phyloP scores from a whole-genome alignment of 1,140 invertebrate species.

The Bombus polaris region DNA sequence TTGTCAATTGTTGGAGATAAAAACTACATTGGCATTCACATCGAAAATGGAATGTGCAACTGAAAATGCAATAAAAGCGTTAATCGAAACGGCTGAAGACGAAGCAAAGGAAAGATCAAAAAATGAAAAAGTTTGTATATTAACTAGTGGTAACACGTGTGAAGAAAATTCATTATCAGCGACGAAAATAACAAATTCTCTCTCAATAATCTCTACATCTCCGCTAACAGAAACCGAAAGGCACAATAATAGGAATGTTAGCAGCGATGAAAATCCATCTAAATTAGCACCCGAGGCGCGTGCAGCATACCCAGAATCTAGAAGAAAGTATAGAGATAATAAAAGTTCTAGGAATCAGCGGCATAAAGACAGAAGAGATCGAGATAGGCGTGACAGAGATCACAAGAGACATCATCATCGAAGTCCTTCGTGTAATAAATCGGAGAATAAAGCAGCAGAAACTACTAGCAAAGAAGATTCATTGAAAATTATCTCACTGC shows the following conservation, averaged over 20 bases:
- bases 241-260: slow-evolving; percentile 41
- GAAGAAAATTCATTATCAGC: slow-evolving; percentile 5
- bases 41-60: slow-evolving; percentile 79
- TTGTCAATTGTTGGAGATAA: slow-evolving; percentile 72
- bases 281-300: slow-evolving; percentile 45
- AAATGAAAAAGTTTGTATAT: slow-evolving; percentile 36
- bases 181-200: slow-evolving; percentile 13
- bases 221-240: slow-evolving; percentile 56
- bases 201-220: slow-evolving; percentile 44
- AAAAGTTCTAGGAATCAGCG: slow-evolving; percentile 63
- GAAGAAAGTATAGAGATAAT: slow-evolving; percentile 62
- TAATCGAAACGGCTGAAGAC: slow-evolving; percentile 81
- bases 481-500: slow-evolving; percentile 10
- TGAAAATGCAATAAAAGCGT: slow-evolving; percentile 80
- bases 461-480: slow-evolving; percentile 36
- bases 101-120: slow-evolving; percentile 77
- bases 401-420: slow-evolving; percentile 68
- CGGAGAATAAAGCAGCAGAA: slow-evolving; percentile 45
- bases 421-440: slow-evolving; percentile 56
- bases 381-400: slow-evolving; percentile 65
- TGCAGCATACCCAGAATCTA: slow-evolving; percentile 42
- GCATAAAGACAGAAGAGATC: slow-evolving; percentile 70
- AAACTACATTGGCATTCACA: slow-evolving; percentile 76
- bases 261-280: slow-evolving; percentile 63
- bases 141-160: slow-evolving; percentile 18